These are phyloP conservation scores for Cosmopolites sordidus DNA, from an alignment of 2,888 invertebrate species.

Conservation along the genomic window DNA sequence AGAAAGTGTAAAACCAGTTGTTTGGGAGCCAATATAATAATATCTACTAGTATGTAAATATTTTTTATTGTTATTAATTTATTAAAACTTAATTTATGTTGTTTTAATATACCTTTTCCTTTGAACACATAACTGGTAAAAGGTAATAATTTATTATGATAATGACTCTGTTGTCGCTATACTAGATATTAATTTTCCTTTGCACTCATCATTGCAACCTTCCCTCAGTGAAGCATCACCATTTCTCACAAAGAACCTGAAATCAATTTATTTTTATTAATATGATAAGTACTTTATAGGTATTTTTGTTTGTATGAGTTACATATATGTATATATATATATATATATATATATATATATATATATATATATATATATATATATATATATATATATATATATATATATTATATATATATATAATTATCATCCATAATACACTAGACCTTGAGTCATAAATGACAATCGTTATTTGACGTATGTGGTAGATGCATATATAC, in stretches of 20 bases:
- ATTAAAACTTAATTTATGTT: not conserved
- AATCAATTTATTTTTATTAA: not conserved
- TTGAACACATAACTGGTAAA: too few relatives aligned
- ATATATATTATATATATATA: too few relatives aligned
- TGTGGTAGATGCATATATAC: too few relatives aligned
- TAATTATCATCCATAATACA: too few relatives aligned
- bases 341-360: too few relatives aligned
- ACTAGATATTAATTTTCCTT: conserved; percentile 29
- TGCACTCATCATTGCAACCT: conserved; percentile 33
- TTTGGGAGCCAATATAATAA: conserved; percentile 16
- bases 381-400: too few relatives aligned
- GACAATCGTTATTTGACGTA: too few relatives aligned
- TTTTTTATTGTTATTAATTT: not conserved
- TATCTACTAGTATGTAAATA: not conserved
- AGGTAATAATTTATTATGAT: conserved; percentile 4
- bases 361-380: too few relatives aligned
- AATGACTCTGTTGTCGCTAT: conserved; percentile 29
- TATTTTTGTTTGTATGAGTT: too few relatives aligned
- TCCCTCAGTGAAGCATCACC: conserved; percentile 32
- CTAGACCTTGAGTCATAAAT: too few relatives aligned
- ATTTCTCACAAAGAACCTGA: conserved; percentile 33
- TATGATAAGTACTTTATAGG: too few relatives aligned
- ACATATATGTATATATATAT: too few relatives aligned
- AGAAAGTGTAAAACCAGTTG: conserved; percentile 14
- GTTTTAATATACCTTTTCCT: not conserved